Base-by-base conservation (phyloP, 2,888 invertebrate genomes). In the Elmis aenea region DNA sequence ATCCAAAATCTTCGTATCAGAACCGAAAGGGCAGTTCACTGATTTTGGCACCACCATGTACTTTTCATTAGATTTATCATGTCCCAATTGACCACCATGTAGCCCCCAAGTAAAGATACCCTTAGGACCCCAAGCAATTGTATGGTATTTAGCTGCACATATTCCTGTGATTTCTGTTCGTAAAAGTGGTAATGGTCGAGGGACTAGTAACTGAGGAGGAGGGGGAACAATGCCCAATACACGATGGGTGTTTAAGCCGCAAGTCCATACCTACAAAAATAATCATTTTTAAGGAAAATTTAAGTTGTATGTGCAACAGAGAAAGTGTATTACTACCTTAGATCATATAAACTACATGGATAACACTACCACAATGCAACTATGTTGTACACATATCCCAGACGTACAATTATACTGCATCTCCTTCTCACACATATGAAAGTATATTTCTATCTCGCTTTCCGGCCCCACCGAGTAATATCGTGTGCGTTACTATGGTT, bases 61-160 rank as follows among this genome's bases (percentile, higher is more conserved):
- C 33, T 59, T 60, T 8, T 73, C 72, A 9, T 67, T 66, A 21
- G 46, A 48, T 59, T 68, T 72, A 45, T 68, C 69, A 46, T 83
- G 83, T 1, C 88, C 89, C 52, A 91, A 67, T 58, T 92, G 91
- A 0, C 92, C 92, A 31, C 79, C 74, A 68, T 92, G 88, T 2
- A 78, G 69, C 1, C 92, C 92, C 82, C 86, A 91, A 0, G 85
- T 82, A 62, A 79, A 88, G 1, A 89, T 65, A 1, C 72, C 72
- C 14, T 72, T 63, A 0, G 64, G 39, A 61, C 78, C 75, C 77
- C 83, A 75, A 8, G 76, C 77, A 1, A 85, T 78, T 0, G 84
- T 82, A 65, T 91, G 88, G 42, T 74, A 79, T 5, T 81, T 72
- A 1, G 79, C 81, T 3, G 85, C 82, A 52, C 77, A 74, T 1